Evolutionary conservation across 2,797 vertebrate species (phyloP).

Genomic region (Chaunax sp.): DNA sequence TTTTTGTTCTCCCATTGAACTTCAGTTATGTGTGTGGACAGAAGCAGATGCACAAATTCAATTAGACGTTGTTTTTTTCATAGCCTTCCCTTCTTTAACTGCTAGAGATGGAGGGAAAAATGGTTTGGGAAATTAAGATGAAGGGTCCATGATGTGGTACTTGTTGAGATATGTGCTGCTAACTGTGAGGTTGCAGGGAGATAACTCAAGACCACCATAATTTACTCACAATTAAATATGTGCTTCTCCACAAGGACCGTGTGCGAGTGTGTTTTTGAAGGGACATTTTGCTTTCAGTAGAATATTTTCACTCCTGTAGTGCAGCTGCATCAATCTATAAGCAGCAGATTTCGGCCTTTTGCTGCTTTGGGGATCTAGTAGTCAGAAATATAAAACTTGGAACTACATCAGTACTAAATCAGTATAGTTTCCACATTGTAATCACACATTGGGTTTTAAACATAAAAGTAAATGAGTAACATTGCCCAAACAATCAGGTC

Average conservation of each 20-base stretch:
- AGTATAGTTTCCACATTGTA: not conserved
- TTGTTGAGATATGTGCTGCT: conserved; percentile 73
- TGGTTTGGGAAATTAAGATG: conserved; percentile 70
- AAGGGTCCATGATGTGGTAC: conserved; percentile 66
- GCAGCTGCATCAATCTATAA: conserved; percentile 46
- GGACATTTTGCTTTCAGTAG: conserved; percentile 51
- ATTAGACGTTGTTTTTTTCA: conserved; percentile 69
- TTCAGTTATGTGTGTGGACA: conserved; percentile 60
- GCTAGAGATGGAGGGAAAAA: conserved; percentile 63
- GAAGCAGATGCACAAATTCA: conserved; percentile 78
- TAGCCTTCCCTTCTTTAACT: conserved; percentile 67
- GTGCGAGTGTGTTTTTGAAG: conserved; percentile 53
- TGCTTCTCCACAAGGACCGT: conserved; percentile 58
- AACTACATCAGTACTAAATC: not conserved
- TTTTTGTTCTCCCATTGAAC: conserved; percentile 52
- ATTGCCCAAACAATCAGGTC: not conserved
- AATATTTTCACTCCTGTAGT: conserved; percentile 41
- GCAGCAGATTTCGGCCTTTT: conserved; percentile 39
- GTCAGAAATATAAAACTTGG: conserved; percentile 16
- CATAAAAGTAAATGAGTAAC: not conserved
- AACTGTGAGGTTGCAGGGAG: conserved; percentile 73
- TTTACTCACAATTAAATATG: conserved; percentile 65
- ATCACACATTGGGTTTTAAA: not conserved
- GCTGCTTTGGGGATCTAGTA: conserved; percentile 35
- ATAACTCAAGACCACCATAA: conserved; percentile 62